Conservation (phyloP, 1,140 invertebrate species). For the Ditylenchus dipsaci region DNA sequence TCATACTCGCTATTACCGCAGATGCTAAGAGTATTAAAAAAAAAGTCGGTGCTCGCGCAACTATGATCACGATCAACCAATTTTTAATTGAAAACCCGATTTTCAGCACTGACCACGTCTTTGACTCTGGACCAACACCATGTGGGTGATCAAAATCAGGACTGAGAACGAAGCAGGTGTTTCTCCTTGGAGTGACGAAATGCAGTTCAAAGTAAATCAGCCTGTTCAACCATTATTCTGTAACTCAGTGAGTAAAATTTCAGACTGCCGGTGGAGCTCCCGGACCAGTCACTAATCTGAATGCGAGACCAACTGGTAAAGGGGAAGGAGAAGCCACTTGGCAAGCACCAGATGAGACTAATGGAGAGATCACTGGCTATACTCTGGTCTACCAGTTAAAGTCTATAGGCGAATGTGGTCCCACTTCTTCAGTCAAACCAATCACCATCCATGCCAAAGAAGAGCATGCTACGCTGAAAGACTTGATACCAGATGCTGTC, state of each 20-base stretch:
- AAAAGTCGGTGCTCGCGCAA: too few relatives aligned
- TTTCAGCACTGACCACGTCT: constrained; percentile 38
- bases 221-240: too few relatives aligned
- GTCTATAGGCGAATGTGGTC: constrained; percentile 56
- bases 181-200: constrained; percentile 53
- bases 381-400: constrained; percentile 55
- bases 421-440: constrained; percentile 37
- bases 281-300: constrained; percentile 46
- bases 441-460: constrained; percentile 41
- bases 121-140: constrained; percentile 52
- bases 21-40: too few relatives aligned
- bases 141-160: constrained; percentile 49
- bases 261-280: constrained; percentile 52
- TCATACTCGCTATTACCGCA: too few relatives aligned
- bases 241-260: neutral
- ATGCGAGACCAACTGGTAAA: constrained; percentile 45
- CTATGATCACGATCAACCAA: too few relatives aligned
- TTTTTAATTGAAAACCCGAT: too few relatives aligned
- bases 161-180: constrained; percentile 55
- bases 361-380: constrained; percentile 58
- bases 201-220: constrained; percentile 7
- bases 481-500: constrained; percentile 52
- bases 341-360: constrained; percentile 46
- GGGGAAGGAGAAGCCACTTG: constrained; percentile 38
- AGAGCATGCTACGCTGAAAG: constrained; percentile 35